phyloP scores from a whole-genome alignment of 2,113 vertebrate genomes.

The Serilophus lunatus region DNA sequence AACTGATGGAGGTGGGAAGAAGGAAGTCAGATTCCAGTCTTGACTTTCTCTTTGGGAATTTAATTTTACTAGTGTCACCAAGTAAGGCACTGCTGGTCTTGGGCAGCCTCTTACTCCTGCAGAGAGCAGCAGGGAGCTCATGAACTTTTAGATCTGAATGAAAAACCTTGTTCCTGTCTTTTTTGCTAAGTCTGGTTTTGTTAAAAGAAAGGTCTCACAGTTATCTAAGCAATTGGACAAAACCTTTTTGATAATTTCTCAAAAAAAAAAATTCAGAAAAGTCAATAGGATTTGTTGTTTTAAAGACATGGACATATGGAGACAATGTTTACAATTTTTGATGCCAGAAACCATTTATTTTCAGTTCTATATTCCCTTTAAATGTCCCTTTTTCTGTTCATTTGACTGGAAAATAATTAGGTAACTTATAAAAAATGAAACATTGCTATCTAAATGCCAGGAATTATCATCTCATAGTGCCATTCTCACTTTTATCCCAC shows the following conservation, averaged over 20 bases:
- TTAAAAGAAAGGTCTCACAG: not conserved
- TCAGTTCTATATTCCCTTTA: not conserved
- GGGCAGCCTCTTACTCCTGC: not conserved
- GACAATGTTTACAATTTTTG: not conserved
- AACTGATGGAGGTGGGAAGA: not conserved
- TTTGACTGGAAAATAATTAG: not conserved
- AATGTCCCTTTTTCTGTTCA: not conserved
- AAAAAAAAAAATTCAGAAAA: not conserved
- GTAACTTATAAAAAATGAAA: not conserved
- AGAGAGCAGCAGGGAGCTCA: not conserved
- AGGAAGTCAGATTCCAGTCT: not conserved
- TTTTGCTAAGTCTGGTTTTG: not conserved
- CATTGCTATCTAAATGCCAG: not conserved
- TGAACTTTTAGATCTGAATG: not conserved
- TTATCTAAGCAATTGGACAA: not conserved
- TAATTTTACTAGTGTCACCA: not conserved
- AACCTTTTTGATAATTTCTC: not conserved
- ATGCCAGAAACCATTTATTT: not conserved
- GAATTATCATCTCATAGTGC: not conserved
- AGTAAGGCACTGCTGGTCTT: not conserved
- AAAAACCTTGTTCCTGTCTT: not conserved
- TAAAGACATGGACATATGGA: not conserved
- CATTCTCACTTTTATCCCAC: not conserved
- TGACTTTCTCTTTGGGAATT: not conserved
- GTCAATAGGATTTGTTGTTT: fast-evolving